Conservation (phyloP, 2,113 vertebrate genomes). For the Phocoena phocoena region DNA sequence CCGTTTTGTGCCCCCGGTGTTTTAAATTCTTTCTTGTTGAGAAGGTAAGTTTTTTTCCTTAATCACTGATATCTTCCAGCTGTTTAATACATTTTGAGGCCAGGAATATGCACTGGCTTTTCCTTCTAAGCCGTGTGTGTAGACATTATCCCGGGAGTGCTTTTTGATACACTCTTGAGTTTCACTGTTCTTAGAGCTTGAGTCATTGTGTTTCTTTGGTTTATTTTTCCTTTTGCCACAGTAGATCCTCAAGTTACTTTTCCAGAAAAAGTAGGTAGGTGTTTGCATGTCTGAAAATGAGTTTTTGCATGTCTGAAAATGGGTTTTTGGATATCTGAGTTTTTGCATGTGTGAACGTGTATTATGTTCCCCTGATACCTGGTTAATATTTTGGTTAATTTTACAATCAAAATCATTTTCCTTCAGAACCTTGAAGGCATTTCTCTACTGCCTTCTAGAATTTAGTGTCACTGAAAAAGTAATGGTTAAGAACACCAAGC, state of each 20-base stretch:
- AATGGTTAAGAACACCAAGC: background rate
- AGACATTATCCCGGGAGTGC: background rate
- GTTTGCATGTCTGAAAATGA: background rate
- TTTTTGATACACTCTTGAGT: background rate
- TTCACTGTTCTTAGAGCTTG: background rate
- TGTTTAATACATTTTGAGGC: background rate
- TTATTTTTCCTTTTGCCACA: background rate
- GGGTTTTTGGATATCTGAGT: background rate
- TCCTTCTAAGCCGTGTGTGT: background rate
- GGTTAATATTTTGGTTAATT: background rate
- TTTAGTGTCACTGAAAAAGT: background rate
- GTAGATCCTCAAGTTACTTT: background rate
- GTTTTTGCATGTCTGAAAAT: background rate
- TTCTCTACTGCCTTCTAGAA: background rate
- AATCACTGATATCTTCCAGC: background rate
- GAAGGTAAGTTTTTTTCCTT: background rate
- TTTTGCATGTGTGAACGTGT: background rate
- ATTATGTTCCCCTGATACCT: background rate
- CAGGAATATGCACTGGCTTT: background rate
- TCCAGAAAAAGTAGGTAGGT: background rate
- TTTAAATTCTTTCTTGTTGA: conserved; percentile 8
- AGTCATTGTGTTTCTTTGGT: background rate
- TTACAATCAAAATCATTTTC: background rate
- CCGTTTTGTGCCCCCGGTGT: background rate
- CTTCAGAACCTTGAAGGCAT: background rate